phyloP scores from a whole-genome alignment of 2,113 vertebrate species.

The Chunga burmeisteri region DNA sequence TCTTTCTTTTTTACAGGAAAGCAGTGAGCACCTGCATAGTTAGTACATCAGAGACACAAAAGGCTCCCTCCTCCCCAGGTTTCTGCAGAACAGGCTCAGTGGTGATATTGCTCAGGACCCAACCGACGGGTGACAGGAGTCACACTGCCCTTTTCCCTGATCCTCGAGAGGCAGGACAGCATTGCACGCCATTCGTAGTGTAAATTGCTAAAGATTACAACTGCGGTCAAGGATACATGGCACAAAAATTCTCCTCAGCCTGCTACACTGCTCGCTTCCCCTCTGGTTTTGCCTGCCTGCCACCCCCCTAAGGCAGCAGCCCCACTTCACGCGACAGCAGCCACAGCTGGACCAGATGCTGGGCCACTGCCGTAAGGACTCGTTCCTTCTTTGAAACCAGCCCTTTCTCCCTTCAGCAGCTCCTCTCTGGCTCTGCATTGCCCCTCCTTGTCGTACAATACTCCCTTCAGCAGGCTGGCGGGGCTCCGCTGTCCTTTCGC shows the following conservation, averaged over 20 bases:
- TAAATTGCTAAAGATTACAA: background rate
- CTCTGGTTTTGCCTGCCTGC: background rate
- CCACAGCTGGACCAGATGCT: background rate
- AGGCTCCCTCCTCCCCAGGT: background rate
- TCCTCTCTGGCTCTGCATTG: background rate
- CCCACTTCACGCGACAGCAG: background rate
- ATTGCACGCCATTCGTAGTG: background rate
- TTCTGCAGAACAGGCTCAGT: background rate
- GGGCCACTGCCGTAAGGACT: background rate
- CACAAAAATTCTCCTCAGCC: background rate
- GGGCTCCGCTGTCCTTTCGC: background rate
- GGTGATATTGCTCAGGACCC: constrained; percentile 25
- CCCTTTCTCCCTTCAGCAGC: background rate
- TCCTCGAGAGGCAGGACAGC: background rate
- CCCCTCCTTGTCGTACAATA: background rate
- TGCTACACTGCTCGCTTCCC: background rate
- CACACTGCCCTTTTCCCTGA: background rate
- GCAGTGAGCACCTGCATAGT: constrained; percentile 50
- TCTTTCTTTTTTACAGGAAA: background rate
- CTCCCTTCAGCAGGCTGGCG: background rate
- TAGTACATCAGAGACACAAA: background rate
- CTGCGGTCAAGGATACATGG: background rate
- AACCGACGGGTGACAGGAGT: background rate
- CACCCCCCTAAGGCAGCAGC: background rate
- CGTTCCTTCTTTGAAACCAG: background rate